Conservation (phyloP, 2,113 vertebrate species). For the Cyanoramphus novaezelandiae region DNA sequence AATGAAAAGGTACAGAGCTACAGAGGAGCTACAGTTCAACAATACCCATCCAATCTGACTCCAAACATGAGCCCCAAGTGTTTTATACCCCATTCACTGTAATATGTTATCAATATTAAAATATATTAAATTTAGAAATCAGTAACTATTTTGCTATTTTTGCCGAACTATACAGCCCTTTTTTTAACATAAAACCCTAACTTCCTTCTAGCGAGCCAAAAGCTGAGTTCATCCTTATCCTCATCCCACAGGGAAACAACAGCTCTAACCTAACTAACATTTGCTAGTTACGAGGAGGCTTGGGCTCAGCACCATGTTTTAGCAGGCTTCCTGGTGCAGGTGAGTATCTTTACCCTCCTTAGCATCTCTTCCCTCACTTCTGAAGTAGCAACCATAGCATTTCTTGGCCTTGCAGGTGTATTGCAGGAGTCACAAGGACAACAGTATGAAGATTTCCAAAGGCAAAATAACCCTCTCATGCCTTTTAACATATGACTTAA, state of each 20-base stretch:
- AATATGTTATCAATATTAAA: neutral
- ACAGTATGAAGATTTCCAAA: neutral
- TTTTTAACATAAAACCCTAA: neutral
- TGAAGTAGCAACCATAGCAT: neutral
- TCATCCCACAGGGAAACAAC: neutral
- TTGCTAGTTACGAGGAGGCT: neutral
- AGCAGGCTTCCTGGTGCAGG: neutral
- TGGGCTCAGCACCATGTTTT: neutral
- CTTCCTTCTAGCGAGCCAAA: neutral
- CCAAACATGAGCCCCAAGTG: neutral
- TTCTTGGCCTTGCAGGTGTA: neutral
- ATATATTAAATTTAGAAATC: neutral
- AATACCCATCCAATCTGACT: neutral
- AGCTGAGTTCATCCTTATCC: neutral
- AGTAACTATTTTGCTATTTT: neutral
- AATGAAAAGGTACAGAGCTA: neutral
- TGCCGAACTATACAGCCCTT: neutral
- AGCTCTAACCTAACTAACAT: neutral
- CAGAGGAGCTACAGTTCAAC: neutral
- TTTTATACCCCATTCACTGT: neutral
- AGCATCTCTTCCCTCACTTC: neutral
- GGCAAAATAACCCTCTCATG: neutral
- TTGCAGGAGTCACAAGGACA: neutral
- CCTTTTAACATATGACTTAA: neutral
- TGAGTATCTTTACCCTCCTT: neutral